A percentile compares a stretch with the other conserved stretches of the same genome.
Conservation (phyloP, 1,140 invertebrate genomes). For the Zaprionus capensis region DNA sequence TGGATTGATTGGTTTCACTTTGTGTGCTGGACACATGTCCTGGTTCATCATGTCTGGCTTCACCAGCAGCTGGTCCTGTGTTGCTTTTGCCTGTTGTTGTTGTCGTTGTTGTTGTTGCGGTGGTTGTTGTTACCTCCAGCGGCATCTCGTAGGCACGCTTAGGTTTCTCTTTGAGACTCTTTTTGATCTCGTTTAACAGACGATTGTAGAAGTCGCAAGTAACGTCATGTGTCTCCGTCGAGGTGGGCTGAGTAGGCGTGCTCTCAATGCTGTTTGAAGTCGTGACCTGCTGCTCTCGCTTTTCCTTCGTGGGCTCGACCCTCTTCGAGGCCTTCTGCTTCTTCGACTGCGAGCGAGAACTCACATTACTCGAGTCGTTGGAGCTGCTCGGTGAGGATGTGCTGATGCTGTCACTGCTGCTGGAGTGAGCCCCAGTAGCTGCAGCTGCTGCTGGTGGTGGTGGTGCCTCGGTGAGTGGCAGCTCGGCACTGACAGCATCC, state of each 20-base stretch:
- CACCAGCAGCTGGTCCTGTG: constrained; percentile 26
- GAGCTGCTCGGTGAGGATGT: constrained; percentile 61
- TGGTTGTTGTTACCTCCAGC: not conserved
- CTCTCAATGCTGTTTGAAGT: constrained; percentile 25
- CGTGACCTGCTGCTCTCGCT: constrained; percentile 32
- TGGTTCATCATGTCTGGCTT: constrained; percentile 31
- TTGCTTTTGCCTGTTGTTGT: constrained; percentile 20
- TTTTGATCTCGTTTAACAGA: constrained; percentile 80
- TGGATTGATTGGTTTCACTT: constrained; percentile 18
- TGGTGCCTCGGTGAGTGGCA: constrained; percentile 53
- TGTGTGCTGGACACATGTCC: constrained; percentile 46
- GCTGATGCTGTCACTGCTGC: constrained; percentile 46
- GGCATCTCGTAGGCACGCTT: constrained; percentile 29
- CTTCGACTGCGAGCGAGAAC: constrained; percentile 76
- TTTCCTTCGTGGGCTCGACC: constrained; percentile 28
- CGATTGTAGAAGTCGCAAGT: constrained; percentile 83
- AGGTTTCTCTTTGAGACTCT: constrained; percentile 72
- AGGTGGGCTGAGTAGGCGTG: constrained; percentile 37
- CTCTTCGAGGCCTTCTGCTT: constrained; percentile 55
- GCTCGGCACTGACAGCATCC: constrained; percentile 69
- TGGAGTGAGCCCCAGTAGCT: constrained; percentile 36
- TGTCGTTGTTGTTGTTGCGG: not conserved
- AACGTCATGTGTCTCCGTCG: constrained; percentile 56
- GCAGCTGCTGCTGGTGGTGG: constrained; percentile 16
- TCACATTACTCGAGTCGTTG: constrained; percentile 74